Conservation (phyloP, 2,797 vertebrate species). For the Avahi laniger region DNA sequence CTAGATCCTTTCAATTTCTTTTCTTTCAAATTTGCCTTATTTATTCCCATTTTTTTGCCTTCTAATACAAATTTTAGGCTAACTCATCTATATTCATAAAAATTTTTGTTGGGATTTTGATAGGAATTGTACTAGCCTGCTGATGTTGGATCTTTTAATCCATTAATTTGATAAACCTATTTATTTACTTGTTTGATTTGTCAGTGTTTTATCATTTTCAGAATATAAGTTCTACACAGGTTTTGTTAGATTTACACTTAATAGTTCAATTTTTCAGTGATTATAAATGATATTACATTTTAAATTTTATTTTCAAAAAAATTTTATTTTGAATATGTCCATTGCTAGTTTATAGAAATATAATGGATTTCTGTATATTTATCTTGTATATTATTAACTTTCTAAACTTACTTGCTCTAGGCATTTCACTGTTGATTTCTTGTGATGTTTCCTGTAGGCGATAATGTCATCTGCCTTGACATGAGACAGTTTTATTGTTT, state of each 20-base stretch:
- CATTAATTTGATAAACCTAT: neutral
- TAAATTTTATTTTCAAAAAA: neutral
- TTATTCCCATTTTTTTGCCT: neutral
- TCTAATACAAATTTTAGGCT: neutral
- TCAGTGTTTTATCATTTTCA: neutral
- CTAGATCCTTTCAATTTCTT: neutral
- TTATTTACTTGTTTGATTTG: neutral
- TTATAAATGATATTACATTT: neutral
- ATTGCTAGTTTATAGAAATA: neutral
- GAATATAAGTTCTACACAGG: neutral
- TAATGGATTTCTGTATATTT: neutral
- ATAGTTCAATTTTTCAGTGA: neutral
- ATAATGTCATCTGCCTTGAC: neutral
- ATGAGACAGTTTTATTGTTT: neutral
- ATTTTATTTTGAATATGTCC: neutral
- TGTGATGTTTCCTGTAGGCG: neutral
- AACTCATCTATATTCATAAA: neutral
- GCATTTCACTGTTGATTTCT: neutral
- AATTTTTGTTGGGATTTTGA: neutral
- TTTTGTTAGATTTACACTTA: neutral
- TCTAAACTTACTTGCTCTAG: neutral
- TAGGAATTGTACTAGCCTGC: neutral
- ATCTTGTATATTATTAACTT: neutral
- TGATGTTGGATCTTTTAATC: neutral
- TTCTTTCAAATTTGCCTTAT: neutral